Conservation (phyloP, 2,113 vertebrate species). For the Dendrocopos noguchii region DNA sequence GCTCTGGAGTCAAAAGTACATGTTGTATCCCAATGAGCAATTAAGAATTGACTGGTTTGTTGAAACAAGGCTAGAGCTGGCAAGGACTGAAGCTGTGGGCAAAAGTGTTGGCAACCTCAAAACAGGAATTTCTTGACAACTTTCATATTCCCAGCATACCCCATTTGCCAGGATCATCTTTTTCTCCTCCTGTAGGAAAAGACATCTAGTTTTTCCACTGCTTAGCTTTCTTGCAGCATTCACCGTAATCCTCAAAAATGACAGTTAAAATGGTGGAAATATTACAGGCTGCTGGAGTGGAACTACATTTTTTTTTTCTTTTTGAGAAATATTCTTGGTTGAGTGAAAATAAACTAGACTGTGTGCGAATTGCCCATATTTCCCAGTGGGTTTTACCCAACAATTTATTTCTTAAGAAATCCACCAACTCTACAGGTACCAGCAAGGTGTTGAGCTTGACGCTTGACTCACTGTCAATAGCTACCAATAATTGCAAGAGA, state of each 20-base stretch:
- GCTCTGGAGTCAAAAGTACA: slow-evolving; percentile 26
- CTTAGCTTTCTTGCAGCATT: neutral
- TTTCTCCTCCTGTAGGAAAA: slow-evolving; percentile 13
- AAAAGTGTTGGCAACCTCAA: slow-evolving; percentile 8
- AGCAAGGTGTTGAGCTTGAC: neutral
- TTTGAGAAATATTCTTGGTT: neutral
- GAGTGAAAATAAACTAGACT: neutral
- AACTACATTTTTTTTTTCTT: neutral
- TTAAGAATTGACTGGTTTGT: neutral
- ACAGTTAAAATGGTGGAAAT: slow-evolving; percentile 2
- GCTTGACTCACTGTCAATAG: neutral
- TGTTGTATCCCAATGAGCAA: neutral
- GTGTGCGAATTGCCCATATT: neutral
- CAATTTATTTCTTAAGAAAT: slow-evolving; percentile 5
- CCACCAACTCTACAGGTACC: neutral
- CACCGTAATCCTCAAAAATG: neutral
- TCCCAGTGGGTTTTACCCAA: neutral
- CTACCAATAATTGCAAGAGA: slow-evolving; percentile 13
- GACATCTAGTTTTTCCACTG: neutral
- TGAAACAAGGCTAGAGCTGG: neutral
- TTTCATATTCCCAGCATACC: slow-evolving; percentile 26
- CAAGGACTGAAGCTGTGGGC: neutral
- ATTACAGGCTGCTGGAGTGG: neutral
- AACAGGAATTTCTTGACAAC: slow-evolving; percentile 30
- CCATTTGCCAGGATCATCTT: slow-evolving; percentile 29